Evolutionary conservation across 2,797 vertebrate species (phyloP).

Genomic region (Intellagama lesueurii): DNA sequence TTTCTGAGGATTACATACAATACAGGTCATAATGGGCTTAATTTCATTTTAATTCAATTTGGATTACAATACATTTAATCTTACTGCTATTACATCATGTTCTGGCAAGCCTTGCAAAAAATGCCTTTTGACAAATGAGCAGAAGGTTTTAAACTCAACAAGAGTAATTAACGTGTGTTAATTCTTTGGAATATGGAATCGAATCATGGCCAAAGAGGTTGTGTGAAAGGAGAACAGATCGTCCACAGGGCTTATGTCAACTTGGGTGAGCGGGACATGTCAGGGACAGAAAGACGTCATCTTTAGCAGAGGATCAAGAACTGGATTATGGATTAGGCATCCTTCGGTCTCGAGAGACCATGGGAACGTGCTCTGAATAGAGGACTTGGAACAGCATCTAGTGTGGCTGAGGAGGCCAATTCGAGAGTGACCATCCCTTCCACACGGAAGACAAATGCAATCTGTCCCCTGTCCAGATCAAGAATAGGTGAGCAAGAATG

Average conservation of each 20-base stretch:
- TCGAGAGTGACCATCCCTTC: no score
- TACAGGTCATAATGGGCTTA: background rate
- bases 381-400: no score
- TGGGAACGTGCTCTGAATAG: no score
- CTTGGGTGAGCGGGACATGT: no score
- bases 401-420: no score
- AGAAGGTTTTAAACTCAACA: background rate
- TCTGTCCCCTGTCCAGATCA: no score
- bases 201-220: background rate
- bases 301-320: no score
- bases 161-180: background rate
- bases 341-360: no score
- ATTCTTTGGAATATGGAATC: background rate
- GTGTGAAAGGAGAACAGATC: background rate
- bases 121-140: background rate
- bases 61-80: background rate
- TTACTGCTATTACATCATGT: background rate
- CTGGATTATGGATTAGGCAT: no score
- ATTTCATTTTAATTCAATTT: constrained; percentile 6
- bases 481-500: no score
- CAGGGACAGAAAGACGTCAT: no score
- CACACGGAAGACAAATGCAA: no score
- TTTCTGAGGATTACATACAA: background rate
- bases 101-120: background rate
- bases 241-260: background rate